Conservation (phyloP, 2,888 invertebrate genomes). For the Tanaodytes sp. region DNA sequence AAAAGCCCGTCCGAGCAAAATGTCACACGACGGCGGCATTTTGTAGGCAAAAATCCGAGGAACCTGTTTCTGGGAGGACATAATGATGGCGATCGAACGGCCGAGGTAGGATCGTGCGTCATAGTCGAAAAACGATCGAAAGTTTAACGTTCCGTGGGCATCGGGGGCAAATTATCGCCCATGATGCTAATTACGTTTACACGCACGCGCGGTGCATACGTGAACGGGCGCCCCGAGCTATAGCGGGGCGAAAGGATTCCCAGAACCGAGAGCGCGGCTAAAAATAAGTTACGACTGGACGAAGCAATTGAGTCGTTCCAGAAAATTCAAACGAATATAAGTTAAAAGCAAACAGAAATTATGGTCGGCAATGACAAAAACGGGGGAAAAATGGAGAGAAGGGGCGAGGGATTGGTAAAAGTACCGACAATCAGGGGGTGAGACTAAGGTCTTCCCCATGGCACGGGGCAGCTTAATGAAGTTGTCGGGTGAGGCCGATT, state of each 20-base stretch:
- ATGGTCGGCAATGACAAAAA: constrained; percentile 60
- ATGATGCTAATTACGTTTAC: constrained; percentile 63
- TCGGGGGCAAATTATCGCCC: constrained; percentile 67
- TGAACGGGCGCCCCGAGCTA: constrained; percentile 54
- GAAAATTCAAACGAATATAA: no score
- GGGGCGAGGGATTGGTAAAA: constrained; percentile 31
- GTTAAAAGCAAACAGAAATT: no score
- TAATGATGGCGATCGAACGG: constrained; percentile 7
- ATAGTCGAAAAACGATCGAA: constrained; percentile 58
- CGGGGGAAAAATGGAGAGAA: constrained; percentile 44
- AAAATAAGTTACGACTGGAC: constrained; percentile 72
- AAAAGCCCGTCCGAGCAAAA: constrained; percentile 16
- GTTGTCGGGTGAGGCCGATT: constrained; percentile 72
- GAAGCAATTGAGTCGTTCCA: constrained; percentile 68
- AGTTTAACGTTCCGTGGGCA: constrained; percentile 67
- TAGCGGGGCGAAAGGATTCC: constrained; percentile 64
- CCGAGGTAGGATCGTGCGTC: constrained; percentile 21
- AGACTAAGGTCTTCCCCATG: constrained; percentile 48
- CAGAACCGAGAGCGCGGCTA: constrained; percentile 69
- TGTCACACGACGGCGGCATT: constrained; percentile 18
- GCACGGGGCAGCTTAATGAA: constrained; percentile 69
- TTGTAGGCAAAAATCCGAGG: constrained; percentile 16
- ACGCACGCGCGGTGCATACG: constrained; percentile 23
- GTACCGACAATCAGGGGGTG: constrained; percentile 39
- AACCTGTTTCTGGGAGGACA: constrained; percentile 19